A percentile compares a stretch with the other conserved stretches of the same genome.
Evolutionary conservation across 1,140 invertebrate species (phyloP).

Genomic region (Hycleus phaleratus): DNA sequence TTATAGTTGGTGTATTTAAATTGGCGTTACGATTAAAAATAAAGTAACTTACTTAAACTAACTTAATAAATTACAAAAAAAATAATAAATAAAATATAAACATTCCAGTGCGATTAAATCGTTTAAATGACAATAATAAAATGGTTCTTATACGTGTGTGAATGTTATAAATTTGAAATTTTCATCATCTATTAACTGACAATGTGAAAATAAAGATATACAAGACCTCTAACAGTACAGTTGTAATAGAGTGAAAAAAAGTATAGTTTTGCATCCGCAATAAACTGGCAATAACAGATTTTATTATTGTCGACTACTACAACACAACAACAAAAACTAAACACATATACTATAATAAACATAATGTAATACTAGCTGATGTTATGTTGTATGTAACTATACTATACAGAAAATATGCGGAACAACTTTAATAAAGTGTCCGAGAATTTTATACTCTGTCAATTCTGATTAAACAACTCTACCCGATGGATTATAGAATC

Average conservation of each 20-base stretch:
- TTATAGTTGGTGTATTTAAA: too few relatives aligned
- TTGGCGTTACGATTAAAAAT: too few relatives aligned
- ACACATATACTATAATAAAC: not conserved
- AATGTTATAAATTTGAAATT: not conserved
- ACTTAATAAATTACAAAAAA: too few relatives aligned
- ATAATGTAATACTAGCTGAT: not conserved
- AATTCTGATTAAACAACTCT: not conserved
- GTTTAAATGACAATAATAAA: too few relatives aligned
- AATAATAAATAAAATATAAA: too few relatives aligned
- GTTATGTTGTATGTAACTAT: not conserved
- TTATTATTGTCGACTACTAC: conserved; percentile 4
- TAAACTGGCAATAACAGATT: conserved; percentile 9
- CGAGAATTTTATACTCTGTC: conserved; percentile 1
- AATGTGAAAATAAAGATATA: not conserved
- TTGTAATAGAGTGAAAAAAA: not conserved
- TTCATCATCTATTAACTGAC: conserved; percentile 2
- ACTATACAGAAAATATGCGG: conserved; percentile 1
- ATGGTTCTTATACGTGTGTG: too few relatives aligned
- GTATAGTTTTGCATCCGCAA: not conserved
- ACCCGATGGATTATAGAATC: too few relatives aligned
- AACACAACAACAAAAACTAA: too few relatives aligned
- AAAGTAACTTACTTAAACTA: too few relatives aligned
- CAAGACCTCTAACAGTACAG: not conserved
- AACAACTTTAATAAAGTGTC: conserved; percentile 12
- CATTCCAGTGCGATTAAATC: too few relatives aligned